Percentiles rank a stretch among this genome's conserved stretches.
phyloP scores from a whole-genome alignment of 2,797 vertebrate genomes.

The Chelon labrosus region DNA sequence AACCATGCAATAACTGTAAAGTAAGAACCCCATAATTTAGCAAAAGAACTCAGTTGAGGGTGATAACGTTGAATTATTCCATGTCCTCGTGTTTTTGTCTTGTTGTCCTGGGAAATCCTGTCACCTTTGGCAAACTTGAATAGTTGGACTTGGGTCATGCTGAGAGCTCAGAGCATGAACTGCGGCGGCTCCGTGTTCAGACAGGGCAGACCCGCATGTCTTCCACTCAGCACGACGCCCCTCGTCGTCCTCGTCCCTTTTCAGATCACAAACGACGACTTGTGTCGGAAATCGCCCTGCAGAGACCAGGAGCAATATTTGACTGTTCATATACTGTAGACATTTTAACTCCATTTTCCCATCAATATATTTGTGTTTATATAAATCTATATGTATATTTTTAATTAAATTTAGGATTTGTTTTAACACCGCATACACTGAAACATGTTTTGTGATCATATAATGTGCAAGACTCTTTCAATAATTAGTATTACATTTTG shows the following conservation, averaged over 20 bases:
- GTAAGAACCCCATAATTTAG: slow-evolving; percentile 64
- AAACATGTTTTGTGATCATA: no score
- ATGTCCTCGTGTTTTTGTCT: slow-evolving; percentile 53
- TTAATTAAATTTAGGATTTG: not conserved
- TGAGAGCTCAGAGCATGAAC: slow-evolving; percentile 64
- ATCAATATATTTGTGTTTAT: no score
- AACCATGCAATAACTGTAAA: slow-evolving; percentile 68
- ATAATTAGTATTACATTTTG: no score
- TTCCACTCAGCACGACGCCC: slow-evolving; percentile 57
- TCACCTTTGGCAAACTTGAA: slow-evolving; percentile 86
- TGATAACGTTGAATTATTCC: slow-evolving; percentile 52
- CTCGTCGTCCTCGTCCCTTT: slow-evolving; percentile 26
- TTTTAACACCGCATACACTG: no score
- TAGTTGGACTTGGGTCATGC: slow-evolving; percentile 65
- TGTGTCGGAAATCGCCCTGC: slow-evolving; percentile 98
- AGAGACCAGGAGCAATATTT: slow-evolving; percentile 6
- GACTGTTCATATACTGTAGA: no score
- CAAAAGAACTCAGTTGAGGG: slow-evolving; percentile 58
- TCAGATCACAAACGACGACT: slow-evolving; percentile 98
- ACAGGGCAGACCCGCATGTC: slow-evolving; percentile 63
- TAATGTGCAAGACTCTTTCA: no score
- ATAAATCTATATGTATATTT: not conserved
- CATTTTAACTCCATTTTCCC: no score
- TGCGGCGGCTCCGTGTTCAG: slow-evolving; percentile 68
- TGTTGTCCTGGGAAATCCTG: slow-evolving; percentile 68